Percentiles rank a stretch among this genome's conserved stretches.
Evolutionary conservation across 1,140 invertebrate species (phyloP).

Genomic region (Leucophenga varia): DNA sequence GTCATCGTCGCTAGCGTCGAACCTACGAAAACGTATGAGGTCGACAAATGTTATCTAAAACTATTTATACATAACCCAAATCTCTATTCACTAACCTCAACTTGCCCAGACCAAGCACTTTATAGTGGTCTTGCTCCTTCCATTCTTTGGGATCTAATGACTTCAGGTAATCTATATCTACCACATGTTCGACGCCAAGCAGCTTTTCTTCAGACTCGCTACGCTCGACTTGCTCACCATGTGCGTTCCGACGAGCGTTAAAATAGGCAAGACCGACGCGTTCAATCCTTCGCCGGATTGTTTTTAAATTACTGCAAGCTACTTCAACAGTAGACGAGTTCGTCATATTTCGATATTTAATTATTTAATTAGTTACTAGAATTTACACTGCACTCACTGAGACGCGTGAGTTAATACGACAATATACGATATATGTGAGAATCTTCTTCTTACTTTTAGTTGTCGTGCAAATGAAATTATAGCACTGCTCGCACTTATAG

Average conservation of each 20-base stretch:
- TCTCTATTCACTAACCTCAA: slow-evolving; percentile 60
- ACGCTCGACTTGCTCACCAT: slow-evolving; percentile 36
- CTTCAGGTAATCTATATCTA: slow-evolving; percentile 81
- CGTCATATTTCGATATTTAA: slow-evolving; percentile 24
- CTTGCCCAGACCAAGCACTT: slow-evolving; percentile 84
- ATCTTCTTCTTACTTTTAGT: too few species aligned
- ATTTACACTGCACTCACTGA: too few species aligned
- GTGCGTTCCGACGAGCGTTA: slow-evolving; percentile 37
- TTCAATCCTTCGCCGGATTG: slow-evolving; percentile 64
- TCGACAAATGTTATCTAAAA: not conserved
- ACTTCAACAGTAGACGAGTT: slow-evolving; percentile 18
- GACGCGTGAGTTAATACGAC: too few species aligned
- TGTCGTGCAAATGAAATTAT: too few species aligned
- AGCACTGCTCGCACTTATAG: too few species aligned
- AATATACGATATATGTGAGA: too few species aligned
- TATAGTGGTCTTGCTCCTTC: slow-evolving; percentile 97
- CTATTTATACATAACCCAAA: slow-evolving; percentile 8
- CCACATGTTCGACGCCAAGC: slow-evolving; percentile 62
- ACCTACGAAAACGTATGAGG: slow-evolving; percentile 31
- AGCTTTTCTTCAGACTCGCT: slow-evolving; percentile 45
- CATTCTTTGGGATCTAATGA: slow-evolving; percentile 94
- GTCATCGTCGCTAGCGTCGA: slow-evolving; percentile 83
- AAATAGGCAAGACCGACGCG: slow-evolving; percentile 46
- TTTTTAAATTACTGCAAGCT: slow-evolving; percentile 30
- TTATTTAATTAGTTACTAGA: too few species aligned